Evolutionary conservation across 2,888 invertebrate species (phyloP), one percentile per base, ranked within the genome.

Genomic region (Zaprionus obscuricornis): DNA sequence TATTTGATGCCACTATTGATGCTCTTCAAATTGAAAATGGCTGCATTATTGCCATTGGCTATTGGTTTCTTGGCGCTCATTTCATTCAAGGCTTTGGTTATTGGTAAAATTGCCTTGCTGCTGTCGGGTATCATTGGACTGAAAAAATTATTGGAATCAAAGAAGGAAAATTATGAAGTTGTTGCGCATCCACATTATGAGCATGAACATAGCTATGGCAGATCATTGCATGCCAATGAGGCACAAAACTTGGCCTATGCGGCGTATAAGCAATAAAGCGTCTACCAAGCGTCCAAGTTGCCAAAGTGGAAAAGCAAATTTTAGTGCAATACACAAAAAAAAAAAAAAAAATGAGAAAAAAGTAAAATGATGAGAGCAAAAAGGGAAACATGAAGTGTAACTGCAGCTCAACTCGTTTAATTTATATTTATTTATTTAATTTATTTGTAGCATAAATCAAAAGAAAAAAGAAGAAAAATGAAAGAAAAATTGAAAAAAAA

Each of bases 41-140:
- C 95, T 70, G 93, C 94, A 20, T 91, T 96, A 66, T 93, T 95
- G 78, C 96, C 96, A 20, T 91, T 96, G 72, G 94, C 94, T 83
- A 92, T 96, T 55, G 96, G 94, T 74, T 92, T 92, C 74, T 93
- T 96, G 82, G 96, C 95, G 49, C 92, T 96, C 66, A 92, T 96
- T 36, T 95, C 96, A 31, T 93, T 96, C 92, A 96, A 96, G 92
- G 96, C 96, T 64, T 92, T 96, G 74, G 91, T 96, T 86, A 92
- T 96, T 74, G 96, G 95, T 81, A 96, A 96, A 92, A 93, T 96
- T 63, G 96, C 96, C 2, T 92, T 96, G 14, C 91, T 96, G 50
- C 93, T 96, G 66, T 94, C 95, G 45, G 93, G 93, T 57, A 92
- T 96, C 60, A 93, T 96, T 59, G 94, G 92, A 2, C 89, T 94